phyloP scores from a whole-genome alignment of 2,888 invertebrate species.

The Ametastegia equiseti region DNA sequence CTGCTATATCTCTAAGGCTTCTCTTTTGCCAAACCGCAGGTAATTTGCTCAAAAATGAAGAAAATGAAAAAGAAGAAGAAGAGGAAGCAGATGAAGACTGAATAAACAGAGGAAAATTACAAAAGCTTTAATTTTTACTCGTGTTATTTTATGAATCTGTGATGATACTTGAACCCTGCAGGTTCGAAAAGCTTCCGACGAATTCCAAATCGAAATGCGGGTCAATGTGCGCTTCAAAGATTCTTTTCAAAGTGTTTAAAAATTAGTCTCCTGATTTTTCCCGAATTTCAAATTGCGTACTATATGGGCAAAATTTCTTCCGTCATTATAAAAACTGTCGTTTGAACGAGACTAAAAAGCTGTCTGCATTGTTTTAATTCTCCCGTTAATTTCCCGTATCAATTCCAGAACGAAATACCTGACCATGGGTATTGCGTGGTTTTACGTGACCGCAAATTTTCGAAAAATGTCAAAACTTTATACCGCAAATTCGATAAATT shows the following conservation, averaged over 20 bases:
- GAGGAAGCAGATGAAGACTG: neutral
- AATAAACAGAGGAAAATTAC: neutral
- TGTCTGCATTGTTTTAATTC: neutral
- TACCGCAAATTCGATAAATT: neutral
- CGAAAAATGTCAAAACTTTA: neutral
- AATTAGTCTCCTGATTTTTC: neutral
- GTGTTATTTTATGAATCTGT: too few relatives aligned
- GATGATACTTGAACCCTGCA: too few relatives aligned
- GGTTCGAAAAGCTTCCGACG: neutral
- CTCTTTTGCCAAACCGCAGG: neutral
- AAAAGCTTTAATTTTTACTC: too few relatives aligned
- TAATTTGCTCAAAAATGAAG: too few relatives aligned
- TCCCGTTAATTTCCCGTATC: neutral
- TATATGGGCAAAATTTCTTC: too few relatives aligned
- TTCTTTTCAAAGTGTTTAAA: neutral
- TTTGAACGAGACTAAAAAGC: neutral
- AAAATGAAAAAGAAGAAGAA: too few relatives aligned
- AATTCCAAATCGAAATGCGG: neutral
- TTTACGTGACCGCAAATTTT: too few relatives aligned
- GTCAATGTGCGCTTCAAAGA: neutral
- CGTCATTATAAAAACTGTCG: too few relatives aligned
- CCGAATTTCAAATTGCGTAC: neutral
- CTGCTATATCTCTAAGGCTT: neutral
- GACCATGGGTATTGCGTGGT: too few relatives aligned
- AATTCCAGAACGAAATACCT: neutral